Base-by-base conservation (phyloP, 2,888 invertebrate species). In the Leptinotarsa tumamoca region DNA sequence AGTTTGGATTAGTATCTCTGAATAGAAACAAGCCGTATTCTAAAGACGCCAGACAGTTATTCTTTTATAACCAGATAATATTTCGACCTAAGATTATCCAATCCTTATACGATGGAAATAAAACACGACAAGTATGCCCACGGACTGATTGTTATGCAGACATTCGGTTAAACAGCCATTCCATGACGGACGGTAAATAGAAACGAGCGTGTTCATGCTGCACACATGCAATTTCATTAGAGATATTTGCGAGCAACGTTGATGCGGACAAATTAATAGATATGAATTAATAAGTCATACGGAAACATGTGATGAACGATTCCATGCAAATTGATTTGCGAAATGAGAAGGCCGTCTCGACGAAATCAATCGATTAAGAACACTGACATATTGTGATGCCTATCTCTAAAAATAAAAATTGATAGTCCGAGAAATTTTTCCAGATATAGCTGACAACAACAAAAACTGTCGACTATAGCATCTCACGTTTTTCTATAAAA, bases 361-460 rank as follows among this genome's bases (percentile, higher is more conserved):
- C 43, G 54, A 18, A 17, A 21, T 58, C 52, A 63, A 73, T 73
- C 61, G 49, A 69, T 63, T 69, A 63, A 69, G 63, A 73, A 73
- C 66, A 63, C 69, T 66, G 67, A 68, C 67, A 72, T 72, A 66
- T 49, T 71, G 61, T 68, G 69, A 73, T 73, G 68, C 61, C 10
- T 43, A 21, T 7, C 15, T 27, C 51, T 68, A 18, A 63, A 71
- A 71, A 71, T 71, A 66, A 21, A 71, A 66, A 33, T 71, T 27
- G n/a, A 51, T 71, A 63, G 61, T 63, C 51, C 23, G 23, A 15
- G 17, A 61, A 23, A 7, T 58, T 3, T 14, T 18, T 23, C 4
- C 14, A 14, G 4, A 4, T 15, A 15, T 4, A 2, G n/a, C 15
- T 17, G 2, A 52, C 13, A 52, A 52, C 52, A 52, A 52, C 4